A percentile compares a stretch with the other conserved stretches of the same genome.
Evolutionary conservation across 1,140 invertebrate genomes (phyloP).

Genomic region (Tachypleus tridentatus): DNA sequence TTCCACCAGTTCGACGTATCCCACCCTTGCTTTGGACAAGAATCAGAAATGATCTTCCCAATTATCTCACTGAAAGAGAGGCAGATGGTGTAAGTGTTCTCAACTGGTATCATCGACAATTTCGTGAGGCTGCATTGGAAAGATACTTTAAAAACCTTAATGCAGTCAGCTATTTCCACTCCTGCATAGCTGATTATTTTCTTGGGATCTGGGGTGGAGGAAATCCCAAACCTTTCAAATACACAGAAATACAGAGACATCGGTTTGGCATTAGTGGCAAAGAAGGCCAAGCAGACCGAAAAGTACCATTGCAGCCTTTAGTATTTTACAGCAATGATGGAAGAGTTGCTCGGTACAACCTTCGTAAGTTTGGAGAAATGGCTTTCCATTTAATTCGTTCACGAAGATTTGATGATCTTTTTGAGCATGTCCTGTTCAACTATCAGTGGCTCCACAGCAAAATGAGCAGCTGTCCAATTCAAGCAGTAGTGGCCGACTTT

Average conservation of each 20-base stretch:
- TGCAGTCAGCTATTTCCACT: slow-evolving; percentile 91
- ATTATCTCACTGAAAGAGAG: slow-evolving; percentile 89
- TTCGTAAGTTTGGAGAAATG: slow-evolving; percentile 85
- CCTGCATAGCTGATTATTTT: slow-evolving; percentile 95
- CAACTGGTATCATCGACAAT: slow-evolving; percentile 96
- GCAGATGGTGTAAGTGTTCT: slow-evolving; percentile 94
- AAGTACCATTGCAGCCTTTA: slow-evolving; percentile 90
- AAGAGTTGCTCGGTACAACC: slow-evolving; percentile 64
- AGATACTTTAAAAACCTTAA: slow-evolving; percentile 96
- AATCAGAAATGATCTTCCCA: slow-evolving; percentile 85
- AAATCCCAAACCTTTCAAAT: slow-evolving; percentile 87
- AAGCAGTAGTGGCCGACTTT: slow-evolving; percentile 86
- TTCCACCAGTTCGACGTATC: slow-evolving; percentile 86
- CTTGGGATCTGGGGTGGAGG: slow-evolving; percentile 92
- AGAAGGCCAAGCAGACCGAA: slow-evolving; percentile 85
- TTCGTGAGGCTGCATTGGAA: slow-evolving; percentile 82
- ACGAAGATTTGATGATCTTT: slow-evolving; percentile 80
- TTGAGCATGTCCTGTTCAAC: slow-evolving; percentile 88
- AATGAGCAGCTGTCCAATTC: slow-evolving; percentile 83
- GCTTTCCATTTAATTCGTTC: slow-evolving; percentile 88
- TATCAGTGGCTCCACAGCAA: slow-evolving; percentile 97
- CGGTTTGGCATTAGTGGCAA: slow-evolving; percentile 56
- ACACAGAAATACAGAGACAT: slow-evolving; percentile 88
- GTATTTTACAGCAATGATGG: slow-evolving; percentile 84
- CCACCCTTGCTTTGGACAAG: slow-evolving; percentile 92